Conservation (phyloP, 1,140 invertebrate species). For the Pseudomyrmex dendroicus region DNA sequence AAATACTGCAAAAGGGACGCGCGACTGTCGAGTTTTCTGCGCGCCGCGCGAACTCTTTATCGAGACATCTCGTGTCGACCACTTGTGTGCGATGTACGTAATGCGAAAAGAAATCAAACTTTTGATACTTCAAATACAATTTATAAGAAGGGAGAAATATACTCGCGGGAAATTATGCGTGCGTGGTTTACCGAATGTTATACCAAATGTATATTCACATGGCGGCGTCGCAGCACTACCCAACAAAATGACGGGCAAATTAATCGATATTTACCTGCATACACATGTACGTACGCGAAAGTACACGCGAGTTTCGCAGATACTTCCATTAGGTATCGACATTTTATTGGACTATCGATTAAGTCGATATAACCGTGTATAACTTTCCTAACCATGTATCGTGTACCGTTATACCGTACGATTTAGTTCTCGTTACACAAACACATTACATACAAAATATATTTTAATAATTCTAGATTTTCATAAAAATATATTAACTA, state of each 20-base stretch:
- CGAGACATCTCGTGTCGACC: not conserved
- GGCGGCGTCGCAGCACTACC: not conserved
- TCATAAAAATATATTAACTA: not conserved
- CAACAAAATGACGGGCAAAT: slow-evolving; percentile 61
- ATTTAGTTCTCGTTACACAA: not conserved
- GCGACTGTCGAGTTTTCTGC: not conserved
- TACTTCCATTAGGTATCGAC: slow-evolving; percentile 30
- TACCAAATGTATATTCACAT: slow-evolving; percentile 5
- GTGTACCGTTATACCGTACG: not conserved
- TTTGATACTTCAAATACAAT: slow-evolving; percentile 31
- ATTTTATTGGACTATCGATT: slow-evolving; percentile 52
- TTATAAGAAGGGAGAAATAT: slow-evolving; percentile 39
- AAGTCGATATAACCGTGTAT: slow-evolving; percentile 9
- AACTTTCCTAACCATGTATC: too few species aligned
- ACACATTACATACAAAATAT: not conserved
- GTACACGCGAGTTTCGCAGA: slow-evolving; percentile 28
- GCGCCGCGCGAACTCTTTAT: not conserved
- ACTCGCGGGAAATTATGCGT: slow-evolving; percentile 61
- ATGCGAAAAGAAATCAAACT: not conserved
- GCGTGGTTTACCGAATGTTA: slow-evolving; percentile 55
- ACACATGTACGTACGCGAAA: slow-evolving; percentile 7
- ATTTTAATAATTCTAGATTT: slow-evolving; percentile 15
- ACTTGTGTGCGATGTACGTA: not conserved
- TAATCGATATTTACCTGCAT: slow-evolving; percentile 30
- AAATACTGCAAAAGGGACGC: slow-evolving; percentile 47